Conservation (phyloP, 2,888 invertebrate species). For the Sicus ferrugineus region DNA sequence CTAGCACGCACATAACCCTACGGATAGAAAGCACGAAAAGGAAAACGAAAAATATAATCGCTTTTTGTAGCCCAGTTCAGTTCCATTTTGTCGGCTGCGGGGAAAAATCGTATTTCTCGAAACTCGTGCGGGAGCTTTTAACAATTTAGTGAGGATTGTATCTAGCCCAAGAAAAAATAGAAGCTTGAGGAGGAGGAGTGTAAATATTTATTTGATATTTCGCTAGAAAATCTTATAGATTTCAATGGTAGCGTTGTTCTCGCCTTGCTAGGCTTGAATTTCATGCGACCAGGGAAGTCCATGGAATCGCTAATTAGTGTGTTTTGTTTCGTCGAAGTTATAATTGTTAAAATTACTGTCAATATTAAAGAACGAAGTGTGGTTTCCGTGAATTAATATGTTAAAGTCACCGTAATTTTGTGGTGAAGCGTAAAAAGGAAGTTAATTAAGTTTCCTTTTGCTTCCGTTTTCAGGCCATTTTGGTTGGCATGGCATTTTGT, state of each 20-base stretch:
- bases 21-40: background rate
- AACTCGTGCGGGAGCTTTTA: constrained; percentile 16
- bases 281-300: background rate
- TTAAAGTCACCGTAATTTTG: too few relatives aligned
- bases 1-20: background rate
- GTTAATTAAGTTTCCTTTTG: too few relatives aligned
- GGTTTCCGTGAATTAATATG: too few relatives aligned
- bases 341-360: too few relatives aligned
- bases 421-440: too few relatives aligned
- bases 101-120: constrained; percentile 33
- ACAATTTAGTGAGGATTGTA: constrained; percentile 6
- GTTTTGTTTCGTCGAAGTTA: too few relatives aligned
- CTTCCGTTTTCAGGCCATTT: background rate
- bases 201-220: constrained; percentile 9
- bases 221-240: background rate
- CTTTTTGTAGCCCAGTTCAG: constrained; percentile 25
- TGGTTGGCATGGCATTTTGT: background rate
- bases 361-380: too few relatives aligned
- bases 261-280: background rate
- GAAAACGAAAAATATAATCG: constrained; percentile 3
- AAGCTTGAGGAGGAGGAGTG: constrained; percentile 16
- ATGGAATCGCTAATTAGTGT: too few relatives aligned
- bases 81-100: constrained; percentile 41
- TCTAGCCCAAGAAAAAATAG: background rate
- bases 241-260: too few relatives aligned